A percentile compares a stretch with the other conserved stretches of the same genome.
phyloP scores from a whole-genome alignment of 2,797 vertebrate genomes.

The Thaleichthys pacificus region DNA sequence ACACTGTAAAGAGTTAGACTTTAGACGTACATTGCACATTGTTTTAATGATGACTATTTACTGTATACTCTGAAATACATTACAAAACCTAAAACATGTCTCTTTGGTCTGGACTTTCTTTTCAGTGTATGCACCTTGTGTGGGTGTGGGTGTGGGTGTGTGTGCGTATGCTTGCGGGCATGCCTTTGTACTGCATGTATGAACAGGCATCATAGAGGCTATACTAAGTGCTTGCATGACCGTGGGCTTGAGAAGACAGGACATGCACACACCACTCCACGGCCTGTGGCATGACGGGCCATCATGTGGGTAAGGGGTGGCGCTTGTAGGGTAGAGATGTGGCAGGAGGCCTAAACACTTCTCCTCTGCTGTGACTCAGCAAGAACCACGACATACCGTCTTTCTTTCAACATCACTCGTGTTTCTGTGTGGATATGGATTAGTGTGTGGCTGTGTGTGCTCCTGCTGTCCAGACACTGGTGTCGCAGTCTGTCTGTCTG shows the following conservation, averaged over 20 bases:
- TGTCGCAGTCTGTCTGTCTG: not conserved
- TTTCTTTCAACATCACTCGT: too few species aligned
- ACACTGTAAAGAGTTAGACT: slow-evolving; percentile 62
- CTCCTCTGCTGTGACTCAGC: too few species aligned
- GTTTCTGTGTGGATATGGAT: not conserved
- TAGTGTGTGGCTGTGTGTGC: not conserved
- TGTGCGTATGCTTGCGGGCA: slow-evolving; percentile 4
- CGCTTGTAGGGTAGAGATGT: slow-evolving; percentile 13
- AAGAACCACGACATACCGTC: too few species aligned
- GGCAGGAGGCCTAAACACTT: too few species aligned
- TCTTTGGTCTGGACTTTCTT: not conserved
- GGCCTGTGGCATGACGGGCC: too few species aligned
- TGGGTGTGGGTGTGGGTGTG: too few species aligned
- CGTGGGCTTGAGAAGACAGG: not conserved
- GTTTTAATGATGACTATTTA: slow-evolving; percentile 52
- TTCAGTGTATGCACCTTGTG: slow-evolving; percentile 10
- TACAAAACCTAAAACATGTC: slow-evolving; percentile 47
- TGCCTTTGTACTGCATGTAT: not conserved
- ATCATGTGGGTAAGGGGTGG: too few species aligned
- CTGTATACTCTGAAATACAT: slow-evolving; percentile 60
- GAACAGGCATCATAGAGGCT: not conserved
- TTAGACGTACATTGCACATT: slow-evolving; percentile 56
- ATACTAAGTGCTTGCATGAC: not conserved
- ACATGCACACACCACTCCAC: too few species aligned
- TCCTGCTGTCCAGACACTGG: slow-evolving; percentile 38